Conservation (phyloP, 2,888 invertebrate genomes). For the Enoplolaimus lenunculus region DNA sequence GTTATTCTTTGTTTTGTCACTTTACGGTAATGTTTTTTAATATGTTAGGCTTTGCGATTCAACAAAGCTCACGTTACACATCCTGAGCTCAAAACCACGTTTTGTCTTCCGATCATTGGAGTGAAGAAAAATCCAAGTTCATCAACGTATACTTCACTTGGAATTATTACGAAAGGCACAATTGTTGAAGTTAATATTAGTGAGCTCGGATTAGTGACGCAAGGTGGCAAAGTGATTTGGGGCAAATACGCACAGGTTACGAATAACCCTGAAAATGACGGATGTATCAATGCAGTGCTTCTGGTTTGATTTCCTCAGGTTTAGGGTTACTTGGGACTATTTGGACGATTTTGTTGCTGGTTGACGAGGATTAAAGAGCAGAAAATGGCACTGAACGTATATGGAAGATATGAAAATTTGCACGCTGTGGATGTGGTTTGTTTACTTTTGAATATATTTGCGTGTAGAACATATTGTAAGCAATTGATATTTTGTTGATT, state of each 20-base stretch:
- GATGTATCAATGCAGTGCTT: conserved; percentile 94
- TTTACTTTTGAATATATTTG: too few relatives aligned
- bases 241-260: conserved; percentile 99
- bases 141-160: conserved; percentile 84
- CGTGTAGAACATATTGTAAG: too few relatives aligned
- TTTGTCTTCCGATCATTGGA: conserved; percentile 87
- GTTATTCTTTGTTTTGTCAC: too few relatives aligned
- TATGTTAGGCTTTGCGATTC: conserved; percentile 63
- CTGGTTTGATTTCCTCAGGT: conserved; percentile 69
- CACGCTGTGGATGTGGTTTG: too few relatives aligned
- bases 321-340: too few relatives aligned
- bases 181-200: conserved; percentile 64
- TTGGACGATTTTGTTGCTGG: too few relatives aligned
- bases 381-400: too few relatives aligned
- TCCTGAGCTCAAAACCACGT: conserved; percentile 93
- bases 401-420: too few relatives aligned
- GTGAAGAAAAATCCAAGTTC: conserved; percentile 98
- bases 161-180: conserved; percentile 79
- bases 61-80: conserved; percentile 98
- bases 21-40: too few relatives aligned
- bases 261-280: conserved; percentile 98
- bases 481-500: too few relatives aligned
- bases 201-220: conserved; percentile 92
- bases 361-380: too few relatives aligned
- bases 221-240: conserved; percentile 98